Evolutionary conservation across 1,140 invertebrate genomes (phyloP).

Genomic region (Solenopsis invicta): DNA sequence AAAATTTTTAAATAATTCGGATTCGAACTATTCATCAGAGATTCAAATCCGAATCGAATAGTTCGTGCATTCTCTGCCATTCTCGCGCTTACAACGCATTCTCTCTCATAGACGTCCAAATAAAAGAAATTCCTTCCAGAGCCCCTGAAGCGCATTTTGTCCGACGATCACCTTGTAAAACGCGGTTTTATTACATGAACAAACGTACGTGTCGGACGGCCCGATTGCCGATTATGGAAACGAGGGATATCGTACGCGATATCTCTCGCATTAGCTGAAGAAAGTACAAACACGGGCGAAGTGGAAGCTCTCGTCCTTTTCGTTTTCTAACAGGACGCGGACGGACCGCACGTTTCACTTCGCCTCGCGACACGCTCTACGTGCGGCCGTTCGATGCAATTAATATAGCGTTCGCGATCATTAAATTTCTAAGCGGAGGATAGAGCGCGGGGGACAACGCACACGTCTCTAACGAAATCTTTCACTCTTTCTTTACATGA

Average conservation of each 20-base stretch:
- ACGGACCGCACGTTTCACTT: slow-evolving; percentile 37
- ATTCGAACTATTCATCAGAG: too few species aligned
- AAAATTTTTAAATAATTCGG: too few species aligned
- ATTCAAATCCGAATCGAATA: too few species aligned
- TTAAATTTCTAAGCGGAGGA: slow-evolving; percentile 61
- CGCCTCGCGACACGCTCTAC: slow-evolving; percentile 38
- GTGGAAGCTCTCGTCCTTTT: neutral
- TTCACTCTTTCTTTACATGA: slow-evolving; percentile 6
- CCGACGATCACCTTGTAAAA: neutral
- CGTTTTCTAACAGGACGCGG: slow-evolving; percentile 41
- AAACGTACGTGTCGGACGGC: neutral
- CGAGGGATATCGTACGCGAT: slow-evolving; percentile 45
- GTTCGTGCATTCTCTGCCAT: neutral
- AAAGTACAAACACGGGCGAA: slow-evolving; percentile 29
- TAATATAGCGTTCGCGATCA: slow-evolving; percentile 57
- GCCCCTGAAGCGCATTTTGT: neutral
- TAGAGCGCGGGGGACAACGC: neutral
- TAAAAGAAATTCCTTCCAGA: neutral
- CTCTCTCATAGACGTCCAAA: neutral
- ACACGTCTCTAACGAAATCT: slow-evolving; percentile 47
- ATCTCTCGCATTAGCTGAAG: slow-evolving; percentile 36
- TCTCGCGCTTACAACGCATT: neutral
- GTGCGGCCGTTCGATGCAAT: slow-evolving; percentile 38
- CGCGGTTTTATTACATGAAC: neutral
- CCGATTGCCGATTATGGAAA: slow-evolving; percentile 51